phyloP scores from a whole-genome alignment of 1,140 invertebrate genomes.

The Macrobrachium rosenbergii region DNA sequence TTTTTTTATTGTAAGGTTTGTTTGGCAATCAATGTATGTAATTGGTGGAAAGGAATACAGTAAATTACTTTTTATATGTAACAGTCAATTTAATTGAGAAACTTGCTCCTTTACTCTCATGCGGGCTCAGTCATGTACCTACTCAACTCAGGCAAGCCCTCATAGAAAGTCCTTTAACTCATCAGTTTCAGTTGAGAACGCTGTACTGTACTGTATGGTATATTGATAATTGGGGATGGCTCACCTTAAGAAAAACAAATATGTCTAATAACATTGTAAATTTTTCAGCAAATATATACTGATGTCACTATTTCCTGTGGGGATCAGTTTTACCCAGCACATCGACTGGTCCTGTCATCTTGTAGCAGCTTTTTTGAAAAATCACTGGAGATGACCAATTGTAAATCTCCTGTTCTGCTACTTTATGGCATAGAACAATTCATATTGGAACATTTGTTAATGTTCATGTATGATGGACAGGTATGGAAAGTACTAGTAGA shows the following conservation, averaged over 20 bases:
- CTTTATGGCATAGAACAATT: slow-evolving; percentile 43
- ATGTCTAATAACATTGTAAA: neutral
- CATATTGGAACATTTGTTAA: slow-evolving; percentile 35
- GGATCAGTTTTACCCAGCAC: slow-evolving; percentile 49
- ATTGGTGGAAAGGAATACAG: too few species aligned
- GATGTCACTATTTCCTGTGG: slow-evolving; percentile 45
- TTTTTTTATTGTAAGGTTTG: too few species aligned
- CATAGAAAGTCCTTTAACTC: too few species aligned
- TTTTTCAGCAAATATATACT: slow-evolving; percentile 41
- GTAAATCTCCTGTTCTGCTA: slow-evolving; percentile 24
- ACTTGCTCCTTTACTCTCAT: too few species aligned
- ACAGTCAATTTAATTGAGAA: too few species aligned
- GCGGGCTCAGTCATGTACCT: too few species aligned
- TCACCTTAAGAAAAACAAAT: neutral
- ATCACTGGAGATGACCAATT: slow-evolving; percentile 7
- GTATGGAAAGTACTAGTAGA: neutral
- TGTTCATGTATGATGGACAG: slow-evolving; percentile 57
- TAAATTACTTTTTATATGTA: too few species aligned
- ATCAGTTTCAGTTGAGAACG: too few species aligned
- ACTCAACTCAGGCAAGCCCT: too few species aligned
- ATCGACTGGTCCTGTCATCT: slow-evolving; percentile 33
- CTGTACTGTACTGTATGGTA: too few species aligned
- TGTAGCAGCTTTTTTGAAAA: slow-evolving; percentile 43
- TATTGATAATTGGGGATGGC: too few species aligned
- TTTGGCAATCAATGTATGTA: too few species aligned